Evolutionary conservation across 64 coral and sea anemone genomes (phyloP), one percentile per base, ranked within the genome.

Genomic region (Stichodactyla helianthus): DNA sequence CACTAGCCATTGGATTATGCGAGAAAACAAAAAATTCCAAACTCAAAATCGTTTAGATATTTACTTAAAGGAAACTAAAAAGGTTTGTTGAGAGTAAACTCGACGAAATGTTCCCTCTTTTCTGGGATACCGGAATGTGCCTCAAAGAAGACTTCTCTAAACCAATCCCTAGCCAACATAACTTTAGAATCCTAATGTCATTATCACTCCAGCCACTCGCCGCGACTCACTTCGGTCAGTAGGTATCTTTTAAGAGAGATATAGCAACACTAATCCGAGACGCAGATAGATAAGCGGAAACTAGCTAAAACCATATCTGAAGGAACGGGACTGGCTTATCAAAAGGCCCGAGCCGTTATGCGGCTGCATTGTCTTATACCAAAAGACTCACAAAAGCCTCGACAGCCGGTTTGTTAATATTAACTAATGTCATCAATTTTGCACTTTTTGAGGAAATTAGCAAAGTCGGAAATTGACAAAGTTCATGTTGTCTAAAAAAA

Each of bases 391-490:
- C 68, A 74, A 74, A 74, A 74, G 68, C 68, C 26, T 23, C 68
- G 68, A 74, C 68, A 74, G 68, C 25, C 68, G 12, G 25, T 74
- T 65, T 31, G 25, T 74, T 74, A 74, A 31, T 74, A 74, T 74
- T 31, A 27, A 74, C 68, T 19, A 74, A 74, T 74, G 68, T 74
- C 68, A 74, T 74, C 68, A 74, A 74, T 74, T 74, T 74, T 25
- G 25, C 25, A 74, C 68, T 31, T 14, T 44, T 74, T 74, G n/a
- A 27, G 68, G 68, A 74, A 74, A 74, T 74, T 74, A 74, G 7
- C n/a, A 74, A 74, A 74, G 8, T 74, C 68, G 0, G 68, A 74
- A 74, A 74, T 74, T 74, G 68, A 26, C 25, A 74, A 13, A 74
- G 68, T 26, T 74, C 2, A 23, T 68, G 63, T 23, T 68, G 18